Evolutionary conservation across 2,113 vertebrate species (phyloP).

Genomic region (Promerops cafer): DNA sequence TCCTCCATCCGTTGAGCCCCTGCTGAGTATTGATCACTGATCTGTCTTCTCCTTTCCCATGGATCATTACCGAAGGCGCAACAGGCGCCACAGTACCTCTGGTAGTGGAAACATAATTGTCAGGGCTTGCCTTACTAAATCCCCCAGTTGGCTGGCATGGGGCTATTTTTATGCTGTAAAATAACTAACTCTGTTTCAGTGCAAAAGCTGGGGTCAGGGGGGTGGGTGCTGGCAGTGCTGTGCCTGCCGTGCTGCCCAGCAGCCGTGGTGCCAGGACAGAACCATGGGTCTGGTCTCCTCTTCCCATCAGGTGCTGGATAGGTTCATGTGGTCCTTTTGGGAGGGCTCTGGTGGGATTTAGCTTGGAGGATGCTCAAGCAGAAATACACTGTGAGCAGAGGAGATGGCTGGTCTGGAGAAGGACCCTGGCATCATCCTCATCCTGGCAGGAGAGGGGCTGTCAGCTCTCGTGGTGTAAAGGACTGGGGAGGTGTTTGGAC

Average conservation of each 20-base stretch:
- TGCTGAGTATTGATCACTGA: slow-evolving; percentile 9
- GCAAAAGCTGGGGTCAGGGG: not conserved
- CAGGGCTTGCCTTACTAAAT: slow-evolving; percentile 9
- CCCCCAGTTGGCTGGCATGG: not conserved
- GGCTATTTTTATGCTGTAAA: not conserved
- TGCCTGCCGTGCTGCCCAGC: rapidly evolving
- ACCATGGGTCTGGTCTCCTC: not conserved
- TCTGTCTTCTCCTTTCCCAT: not conserved
- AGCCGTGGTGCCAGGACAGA: not conserved
- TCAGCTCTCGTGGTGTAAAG: rapidly evolving
- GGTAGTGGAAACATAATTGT: not conserved
- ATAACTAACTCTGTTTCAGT: not conserved
- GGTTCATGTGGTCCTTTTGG: not conserved
- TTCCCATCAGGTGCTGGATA: not conserved
- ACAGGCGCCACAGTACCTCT: not conserved
- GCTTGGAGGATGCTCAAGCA: not conserved
- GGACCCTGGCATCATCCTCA: rapidly evolving
- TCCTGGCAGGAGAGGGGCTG: not conserved
- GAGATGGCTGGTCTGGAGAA: not conserved
- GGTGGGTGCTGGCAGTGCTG: rapidly evolving
- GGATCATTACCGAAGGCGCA: not conserved
- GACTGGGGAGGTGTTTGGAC: not conserved
- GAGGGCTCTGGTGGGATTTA: not conserved
- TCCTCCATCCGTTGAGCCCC: not conserved
- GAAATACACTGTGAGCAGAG: not conserved